These are phyloP conservation scores for Agonopterix heracliana DNA, from an alignment of 2,888 invertebrate genomes.

Conservation along the genomic window DNA sequence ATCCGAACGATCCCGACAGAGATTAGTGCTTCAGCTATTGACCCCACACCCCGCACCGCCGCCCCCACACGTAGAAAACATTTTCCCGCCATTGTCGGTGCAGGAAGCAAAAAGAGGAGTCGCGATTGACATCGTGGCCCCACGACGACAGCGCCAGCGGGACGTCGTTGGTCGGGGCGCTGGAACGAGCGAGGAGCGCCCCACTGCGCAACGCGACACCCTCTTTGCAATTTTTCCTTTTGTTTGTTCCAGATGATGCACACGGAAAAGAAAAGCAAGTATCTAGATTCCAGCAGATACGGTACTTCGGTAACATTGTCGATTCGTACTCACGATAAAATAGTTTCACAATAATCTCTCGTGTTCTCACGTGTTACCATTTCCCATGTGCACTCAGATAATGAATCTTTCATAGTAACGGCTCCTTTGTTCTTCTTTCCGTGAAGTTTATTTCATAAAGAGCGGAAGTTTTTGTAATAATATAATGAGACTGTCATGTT, in stretches of 20 bases:
- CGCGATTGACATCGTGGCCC: slow-evolving; percentile 60
- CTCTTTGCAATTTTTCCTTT: slow-evolving; percentile 35
- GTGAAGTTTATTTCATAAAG: neutral
- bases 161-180: neutral
- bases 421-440: slow-evolving; percentile 10
- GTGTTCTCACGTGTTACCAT: slow-evolving; percentile 41
- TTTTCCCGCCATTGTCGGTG: slow-evolving; percentile 67
- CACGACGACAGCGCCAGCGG: neutral
- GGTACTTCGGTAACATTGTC: slow-evolving; percentile 22
- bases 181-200: slow-evolving; percentile 11
- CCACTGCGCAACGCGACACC: slow-evolving; percentile 19
- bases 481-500: too few species aligned
- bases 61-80: slow-evolving; percentile 59
- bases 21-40: slow-evolving; percentile 66
- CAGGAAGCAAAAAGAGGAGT: slow-evolving; percentile 58
- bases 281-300: slow-evolving; percentile 4
- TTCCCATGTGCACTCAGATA: slow-evolving; percentile 41
- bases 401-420: slow-evolving; percentile 32
- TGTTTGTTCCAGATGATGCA: slow-evolving; percentile 30
- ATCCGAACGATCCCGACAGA: slow-evolving; percentile 67
- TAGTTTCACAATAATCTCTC: slow-evolving; percentile 42
- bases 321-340: slow-evolving; percentile 28
- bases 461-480: too few species aligned
- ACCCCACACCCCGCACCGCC: slow-evolving; percentile 43
- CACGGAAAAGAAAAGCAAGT: slow-evolving; percentile 4